Evolutionary conservation across 2,113 vertebrate species (phyloP).

Genomic region (Eurypyga helias): DNA sequence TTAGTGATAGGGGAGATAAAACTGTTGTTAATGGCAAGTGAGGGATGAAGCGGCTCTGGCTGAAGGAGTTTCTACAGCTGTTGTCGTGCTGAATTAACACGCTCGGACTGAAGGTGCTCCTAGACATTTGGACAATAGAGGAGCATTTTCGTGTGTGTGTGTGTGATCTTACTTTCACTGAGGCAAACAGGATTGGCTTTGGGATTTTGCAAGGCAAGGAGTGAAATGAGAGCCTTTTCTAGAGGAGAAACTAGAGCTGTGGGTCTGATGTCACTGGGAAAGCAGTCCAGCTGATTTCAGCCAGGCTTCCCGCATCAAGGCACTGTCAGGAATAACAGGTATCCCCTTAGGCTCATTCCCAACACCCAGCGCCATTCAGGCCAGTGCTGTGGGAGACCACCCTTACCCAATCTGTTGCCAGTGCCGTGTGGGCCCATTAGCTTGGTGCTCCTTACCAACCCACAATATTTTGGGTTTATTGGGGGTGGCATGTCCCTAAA

Average conservation of each 20-base stretch:
- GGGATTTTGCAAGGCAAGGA: neutral
- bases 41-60: neutral
- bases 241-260: neutral
- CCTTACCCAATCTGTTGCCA: neutral
- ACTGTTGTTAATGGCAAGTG: neutral
- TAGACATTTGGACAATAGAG: neutral
- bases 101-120: neutral
- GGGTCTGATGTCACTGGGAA: neutral
- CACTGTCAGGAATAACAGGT: neutral
- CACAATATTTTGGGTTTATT: neutral
- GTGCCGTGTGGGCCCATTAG: neutral
- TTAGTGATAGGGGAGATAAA: constrained; percentile 33
- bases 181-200: neutral
- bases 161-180: neutral
- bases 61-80: neutral
- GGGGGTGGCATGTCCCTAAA: neutral
- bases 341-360: neutral
- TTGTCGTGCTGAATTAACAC: neutral
- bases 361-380: neutral
- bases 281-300: neutral
- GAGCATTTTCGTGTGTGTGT: neutral
- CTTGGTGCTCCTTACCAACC: neutral
- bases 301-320: neutral
- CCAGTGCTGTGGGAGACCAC: neutral
- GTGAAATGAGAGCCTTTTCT: neutral